phyloP scores from a whole-genome alignment of 2,888 invertebrate genomes.

The Archips crataeganus region DNA sequence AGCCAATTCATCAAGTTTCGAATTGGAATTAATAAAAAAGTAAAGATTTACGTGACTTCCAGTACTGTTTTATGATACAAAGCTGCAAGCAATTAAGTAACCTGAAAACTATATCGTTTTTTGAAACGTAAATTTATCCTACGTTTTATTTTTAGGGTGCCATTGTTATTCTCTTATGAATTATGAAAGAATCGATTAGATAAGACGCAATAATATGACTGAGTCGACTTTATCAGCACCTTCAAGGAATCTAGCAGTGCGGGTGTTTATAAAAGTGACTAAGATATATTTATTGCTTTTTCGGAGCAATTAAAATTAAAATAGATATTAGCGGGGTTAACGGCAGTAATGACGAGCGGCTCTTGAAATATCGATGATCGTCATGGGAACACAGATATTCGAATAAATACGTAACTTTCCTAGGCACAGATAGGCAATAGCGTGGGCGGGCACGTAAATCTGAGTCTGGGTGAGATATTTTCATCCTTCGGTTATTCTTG shows the following conservation, averaged over 20 bases:
- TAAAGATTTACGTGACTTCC: neutral
- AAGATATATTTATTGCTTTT: neutral
- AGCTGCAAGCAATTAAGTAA: constrained; percentile 19
- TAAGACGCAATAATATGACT: neutral
- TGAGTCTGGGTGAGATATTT: constrained; percentile 63
- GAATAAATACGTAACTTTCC: constrained; percentile 51
- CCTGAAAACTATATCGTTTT: constrained; percentile 10
- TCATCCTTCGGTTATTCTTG: constrained; percentile 53
- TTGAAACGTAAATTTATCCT: neutral
- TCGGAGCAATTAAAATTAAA: constrained; percentile 33
- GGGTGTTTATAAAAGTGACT: constrained; percentile 4
- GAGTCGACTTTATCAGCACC: neutral
- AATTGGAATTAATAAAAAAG: neutral
- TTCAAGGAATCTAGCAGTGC: neutral
- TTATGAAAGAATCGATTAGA: neutral
- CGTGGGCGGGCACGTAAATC: constrained; percentile 64
- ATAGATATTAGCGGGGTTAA: constrained; percentile 34
- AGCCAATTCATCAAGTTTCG: neutral
- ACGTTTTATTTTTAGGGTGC: neutral
- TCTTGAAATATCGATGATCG: constrained; percentile 50
- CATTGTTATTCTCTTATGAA: neutral
- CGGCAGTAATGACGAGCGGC: constrained; percentile 48
- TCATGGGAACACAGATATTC: constrained; percentile 62
- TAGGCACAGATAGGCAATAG: constrained; percentile 49
- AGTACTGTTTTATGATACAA: constrained; percentile 10